phyloP scores from a whole-genome alignment of 2,113 vertebrate genomes.

The Oenanthe oenanthe region DNA sequence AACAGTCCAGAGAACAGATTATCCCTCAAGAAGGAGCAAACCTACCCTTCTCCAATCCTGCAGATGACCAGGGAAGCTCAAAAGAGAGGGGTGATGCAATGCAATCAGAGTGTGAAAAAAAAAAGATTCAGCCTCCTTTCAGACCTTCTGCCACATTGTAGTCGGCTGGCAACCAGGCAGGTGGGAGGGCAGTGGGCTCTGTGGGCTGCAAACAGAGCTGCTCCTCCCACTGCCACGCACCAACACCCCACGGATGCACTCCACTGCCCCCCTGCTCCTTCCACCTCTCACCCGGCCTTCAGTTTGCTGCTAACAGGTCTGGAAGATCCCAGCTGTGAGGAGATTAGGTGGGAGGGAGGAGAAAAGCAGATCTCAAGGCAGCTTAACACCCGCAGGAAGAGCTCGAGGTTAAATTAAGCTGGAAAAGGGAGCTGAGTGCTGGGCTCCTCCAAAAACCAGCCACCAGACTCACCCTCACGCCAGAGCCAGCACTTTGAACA shows the following conservation, averaged over 20 bases:
- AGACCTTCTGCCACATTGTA: background rate
- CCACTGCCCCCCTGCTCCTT: background rate
- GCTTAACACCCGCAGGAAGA: background rate
- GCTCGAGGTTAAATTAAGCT: background rate
- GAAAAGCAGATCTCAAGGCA: slow-evolving; percentile 6
- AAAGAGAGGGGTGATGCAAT: background rate
- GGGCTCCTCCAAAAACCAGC: background rate
- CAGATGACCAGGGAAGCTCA: background rate
- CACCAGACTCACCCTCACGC: background rate
- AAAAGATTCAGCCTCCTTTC: background rate
- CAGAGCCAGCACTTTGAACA: background rate
- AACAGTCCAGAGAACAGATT: background rate
- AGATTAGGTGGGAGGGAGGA: background rate
- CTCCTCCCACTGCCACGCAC: background rate
- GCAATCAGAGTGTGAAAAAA: background rate
- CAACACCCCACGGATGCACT: rapidly evolving
- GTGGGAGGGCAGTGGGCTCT: background rate
- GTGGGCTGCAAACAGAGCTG: background rate
- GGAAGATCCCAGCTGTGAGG: background rate
- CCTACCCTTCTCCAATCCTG: background rate
- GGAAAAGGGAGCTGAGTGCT: background rate
- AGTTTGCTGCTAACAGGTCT: background rate
- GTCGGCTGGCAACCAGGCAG: background rate
- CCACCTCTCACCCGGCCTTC: background rate
- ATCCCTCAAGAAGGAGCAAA: background rate